These are phyloP conservation scores for Philypnodon macrostomus DNA, from an alignment of 2,797 vertebrate species.

Conservation along the genomic window DNA sequence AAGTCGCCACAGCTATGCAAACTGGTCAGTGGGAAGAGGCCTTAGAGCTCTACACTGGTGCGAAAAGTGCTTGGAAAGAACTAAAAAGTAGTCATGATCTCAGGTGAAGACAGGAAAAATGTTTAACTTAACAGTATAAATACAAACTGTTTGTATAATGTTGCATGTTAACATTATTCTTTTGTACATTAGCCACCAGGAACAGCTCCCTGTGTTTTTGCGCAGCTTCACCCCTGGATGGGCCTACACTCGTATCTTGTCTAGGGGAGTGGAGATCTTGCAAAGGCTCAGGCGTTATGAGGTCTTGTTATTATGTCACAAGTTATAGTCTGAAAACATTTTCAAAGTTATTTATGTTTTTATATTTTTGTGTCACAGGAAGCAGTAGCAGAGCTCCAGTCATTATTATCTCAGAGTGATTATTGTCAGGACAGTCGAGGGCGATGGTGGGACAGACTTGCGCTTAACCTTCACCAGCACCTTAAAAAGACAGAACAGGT, in stretches of 20 bases:
- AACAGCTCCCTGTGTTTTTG: slow-evolving; percentile 84
- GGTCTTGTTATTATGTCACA: slow-evolving; percentile 65
- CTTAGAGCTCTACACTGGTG: slow-evolving; percentile 72
- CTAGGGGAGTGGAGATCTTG: slow-evolving; percentile 88
- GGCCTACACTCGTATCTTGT: slow-evolving; percentile 88
- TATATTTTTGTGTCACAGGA: slow-evolving; percentile 76
- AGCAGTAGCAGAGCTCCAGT: slow-evolving; percentile 82
- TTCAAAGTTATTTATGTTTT: too few species aligned
- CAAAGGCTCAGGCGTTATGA: slow-evolving; percentile 88
- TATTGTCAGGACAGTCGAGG: slow-evolving; percentile 92
- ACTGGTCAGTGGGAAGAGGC: slow-evolving; percentile 87
- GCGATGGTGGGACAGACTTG: slow-evolving; percentile 95
- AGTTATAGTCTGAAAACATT: too few species aligned
- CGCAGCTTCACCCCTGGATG: slow-evolving; percentile 90
- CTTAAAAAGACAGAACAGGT: slow-evolving; percentile 86
- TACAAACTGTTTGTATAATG: too few species aligned
- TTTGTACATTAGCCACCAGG: slow-evolving; percentile 75
- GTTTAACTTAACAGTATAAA: neutral
- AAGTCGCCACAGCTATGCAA: slow-evolving; percentile 82
- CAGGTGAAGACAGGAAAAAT: slow-evolving; percentile 72
- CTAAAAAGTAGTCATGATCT: slow-evolving; percentile 76
- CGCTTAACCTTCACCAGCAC: slow-evolving; percentile 93
- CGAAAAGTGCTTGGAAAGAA: slow-evolving; percentile 80
- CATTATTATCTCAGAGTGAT: slow-evolving; percentile 81
- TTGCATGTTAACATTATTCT: neutral